These are phyloP conservation scores for Sitta europaea DNA, from an alignment of 2,113 vertebrate genomes.

Conservation along the genomic window DNA sequence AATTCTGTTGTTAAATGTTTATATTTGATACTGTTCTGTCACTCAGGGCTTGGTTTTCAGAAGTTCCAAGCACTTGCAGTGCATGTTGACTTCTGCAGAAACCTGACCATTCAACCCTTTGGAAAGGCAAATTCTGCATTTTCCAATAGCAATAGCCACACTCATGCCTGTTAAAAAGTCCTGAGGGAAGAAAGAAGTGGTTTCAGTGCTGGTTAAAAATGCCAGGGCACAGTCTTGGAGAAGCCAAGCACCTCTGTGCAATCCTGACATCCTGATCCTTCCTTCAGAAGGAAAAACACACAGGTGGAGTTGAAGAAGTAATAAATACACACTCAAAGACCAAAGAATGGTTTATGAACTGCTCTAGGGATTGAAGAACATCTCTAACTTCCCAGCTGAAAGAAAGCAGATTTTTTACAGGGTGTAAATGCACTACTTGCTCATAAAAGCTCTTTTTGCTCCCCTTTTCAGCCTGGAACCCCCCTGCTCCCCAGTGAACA, in stretches of 20 bases:
- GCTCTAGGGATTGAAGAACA: neutral
- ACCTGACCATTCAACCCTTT: neutral
- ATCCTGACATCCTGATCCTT: neutral
- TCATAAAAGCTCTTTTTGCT: neutral
- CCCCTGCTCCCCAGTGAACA: neutral
- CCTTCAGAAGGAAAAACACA: neutral
- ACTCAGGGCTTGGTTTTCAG: neutral
- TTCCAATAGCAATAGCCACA: neutral
- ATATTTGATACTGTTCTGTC: neutral
- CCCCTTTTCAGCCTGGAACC: neutral
- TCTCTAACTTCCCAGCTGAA: neutral
- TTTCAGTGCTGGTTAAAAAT: neutral
- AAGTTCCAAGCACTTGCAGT: conserved; percentile 10
- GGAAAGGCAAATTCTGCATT: conserved; percentile 28
- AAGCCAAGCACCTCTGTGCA: neutral
- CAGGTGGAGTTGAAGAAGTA: neutral
- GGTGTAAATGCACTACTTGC: neutral
- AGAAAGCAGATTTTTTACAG: neutral
- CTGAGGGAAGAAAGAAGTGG: neutral
- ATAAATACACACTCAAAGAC: neutral
- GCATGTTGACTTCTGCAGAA: neutral
- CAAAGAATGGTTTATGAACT: neutral
- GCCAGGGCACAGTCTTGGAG: neutral
- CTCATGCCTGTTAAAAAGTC: neutral
- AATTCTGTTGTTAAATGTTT: neutral